These are phyloP conservation scores for Amblyjoppa proteus DNA, from an alignment of 2,888 invertebrate species.

Conservation along the genomic window DNA sequence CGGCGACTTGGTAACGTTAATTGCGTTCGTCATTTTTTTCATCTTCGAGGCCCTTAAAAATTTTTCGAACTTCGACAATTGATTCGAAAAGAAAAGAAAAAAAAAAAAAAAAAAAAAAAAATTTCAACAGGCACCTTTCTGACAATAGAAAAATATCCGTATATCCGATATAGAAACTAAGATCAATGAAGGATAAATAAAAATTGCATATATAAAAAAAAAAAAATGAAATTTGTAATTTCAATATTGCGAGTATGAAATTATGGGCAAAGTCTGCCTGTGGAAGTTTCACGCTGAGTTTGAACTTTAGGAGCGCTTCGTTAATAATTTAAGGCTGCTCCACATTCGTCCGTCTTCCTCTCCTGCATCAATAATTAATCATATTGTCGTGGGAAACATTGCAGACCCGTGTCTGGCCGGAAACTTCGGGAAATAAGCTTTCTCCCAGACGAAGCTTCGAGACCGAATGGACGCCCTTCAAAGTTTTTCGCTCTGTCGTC, in stretches of 20 bases:
- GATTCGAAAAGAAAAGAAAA: no score
- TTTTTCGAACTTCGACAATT: not conserved
- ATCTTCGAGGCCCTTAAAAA: not conserved
- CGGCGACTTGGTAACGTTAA: not conserved
- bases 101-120: no score
- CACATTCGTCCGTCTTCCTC: not conserved
- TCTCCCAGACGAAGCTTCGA: not conserved
- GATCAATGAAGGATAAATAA: no score
- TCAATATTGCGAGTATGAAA: not conserved
- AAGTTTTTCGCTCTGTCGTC: not conserved
- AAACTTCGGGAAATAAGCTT: not conserved
- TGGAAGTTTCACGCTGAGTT: not conserved
- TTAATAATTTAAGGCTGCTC: constrained; percentile 3
- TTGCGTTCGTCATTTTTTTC: not conserved
- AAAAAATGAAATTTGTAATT: not conserved
- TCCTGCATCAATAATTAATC: not conserved
- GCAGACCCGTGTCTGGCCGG: not conserved
- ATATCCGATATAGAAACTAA: no score
- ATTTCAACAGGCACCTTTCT: not conserved
- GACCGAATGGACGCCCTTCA: not conserved
- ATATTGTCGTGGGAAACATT: not conserved
- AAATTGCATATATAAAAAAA: no score
- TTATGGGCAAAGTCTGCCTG: not conserved
- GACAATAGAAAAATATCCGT: not conserved
- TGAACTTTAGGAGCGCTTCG: not conserved